phyloP scores from a whole-genome alignment of 2,888 invertebrate species.

The Harpalus rufipes region DNA sequence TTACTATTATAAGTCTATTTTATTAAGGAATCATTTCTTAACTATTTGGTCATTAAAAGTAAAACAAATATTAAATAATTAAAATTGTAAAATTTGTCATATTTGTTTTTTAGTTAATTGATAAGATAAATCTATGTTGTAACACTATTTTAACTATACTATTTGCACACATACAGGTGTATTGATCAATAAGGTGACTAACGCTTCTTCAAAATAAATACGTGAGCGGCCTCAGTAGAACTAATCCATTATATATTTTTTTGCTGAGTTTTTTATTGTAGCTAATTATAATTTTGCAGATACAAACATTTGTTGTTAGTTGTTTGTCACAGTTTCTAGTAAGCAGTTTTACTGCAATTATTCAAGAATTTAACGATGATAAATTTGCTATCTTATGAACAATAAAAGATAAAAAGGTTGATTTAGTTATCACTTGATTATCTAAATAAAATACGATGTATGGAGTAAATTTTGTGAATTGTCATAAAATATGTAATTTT shows the following conservation, averaged over 20 bases:
- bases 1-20: not conserved
- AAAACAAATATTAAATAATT: not conserved
- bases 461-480: not conserved
- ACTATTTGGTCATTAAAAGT: too few species aligned
- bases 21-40: too few species aligned
- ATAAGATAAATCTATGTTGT: constrained; percentile 26
- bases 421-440: not conserved
- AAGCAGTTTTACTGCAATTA: not conserved
- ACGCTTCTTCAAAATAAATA: constrained; percentile 35
- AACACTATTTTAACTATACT: constrained; percentile 10
- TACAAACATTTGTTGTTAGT: not conserved
- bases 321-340: not conserved
- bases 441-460: not conserved
- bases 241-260: constrained; percentile 9
- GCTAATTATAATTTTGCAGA: constrained; percentile 6
- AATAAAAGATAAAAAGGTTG: not conserved
- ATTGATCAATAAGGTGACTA: constrained; percentile 47
- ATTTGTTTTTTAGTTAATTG: not conserved
- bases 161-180: constrained; percentile 33
- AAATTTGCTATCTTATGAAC: not conserved
- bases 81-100: not conserved
- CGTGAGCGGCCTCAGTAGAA: not conserved
- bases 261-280: not conserved
- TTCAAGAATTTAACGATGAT: not conserved
- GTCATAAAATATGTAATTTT: not conserved